phyloP scores from a whole-genome alignment of 2,113 vertebrate species.

The Xiphophorus maculatus region DNA sequence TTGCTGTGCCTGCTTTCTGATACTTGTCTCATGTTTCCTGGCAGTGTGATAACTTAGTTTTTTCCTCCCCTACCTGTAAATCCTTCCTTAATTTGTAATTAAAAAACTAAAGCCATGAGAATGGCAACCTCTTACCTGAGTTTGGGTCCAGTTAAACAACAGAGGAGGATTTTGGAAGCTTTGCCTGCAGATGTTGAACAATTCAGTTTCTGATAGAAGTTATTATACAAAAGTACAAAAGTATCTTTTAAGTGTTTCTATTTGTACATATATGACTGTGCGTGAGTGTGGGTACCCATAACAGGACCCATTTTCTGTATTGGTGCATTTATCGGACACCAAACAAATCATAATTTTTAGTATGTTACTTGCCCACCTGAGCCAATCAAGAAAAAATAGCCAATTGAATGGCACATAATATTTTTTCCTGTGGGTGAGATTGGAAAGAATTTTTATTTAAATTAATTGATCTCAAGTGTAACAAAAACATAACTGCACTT shows the following conservation, averaged over 20 bases:
- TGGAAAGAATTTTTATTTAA: slow-evolving; percentile 9
- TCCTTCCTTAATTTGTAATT: background rate
- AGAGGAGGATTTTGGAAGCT: background rate
- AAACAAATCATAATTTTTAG: no score
- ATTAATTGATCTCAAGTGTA: background rate
- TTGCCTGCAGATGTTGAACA: no score
- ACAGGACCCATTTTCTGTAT: background rate
- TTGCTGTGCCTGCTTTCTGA: background rate
- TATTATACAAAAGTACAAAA: no score
- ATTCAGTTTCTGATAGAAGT: no score
- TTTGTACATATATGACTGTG: no score
- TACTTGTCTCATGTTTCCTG: no score
- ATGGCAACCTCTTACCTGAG: background rate
- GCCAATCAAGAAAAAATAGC: background rate
- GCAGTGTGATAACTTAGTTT: background rate
- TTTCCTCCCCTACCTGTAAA: background rate
- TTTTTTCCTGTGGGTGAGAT: background rate
- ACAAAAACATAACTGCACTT: background rate
- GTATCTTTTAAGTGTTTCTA: no score
- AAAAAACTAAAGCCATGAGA: background rate
- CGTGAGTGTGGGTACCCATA: no score
- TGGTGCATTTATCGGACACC: background rate
- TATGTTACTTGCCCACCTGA: background rate
- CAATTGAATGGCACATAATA: background rate
- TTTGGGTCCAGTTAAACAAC: background rate